Evolutionary conservation across 2,888 invertebrate species (phyloP).

Genomic region (Pachymerium ferrugineum): DNA sequence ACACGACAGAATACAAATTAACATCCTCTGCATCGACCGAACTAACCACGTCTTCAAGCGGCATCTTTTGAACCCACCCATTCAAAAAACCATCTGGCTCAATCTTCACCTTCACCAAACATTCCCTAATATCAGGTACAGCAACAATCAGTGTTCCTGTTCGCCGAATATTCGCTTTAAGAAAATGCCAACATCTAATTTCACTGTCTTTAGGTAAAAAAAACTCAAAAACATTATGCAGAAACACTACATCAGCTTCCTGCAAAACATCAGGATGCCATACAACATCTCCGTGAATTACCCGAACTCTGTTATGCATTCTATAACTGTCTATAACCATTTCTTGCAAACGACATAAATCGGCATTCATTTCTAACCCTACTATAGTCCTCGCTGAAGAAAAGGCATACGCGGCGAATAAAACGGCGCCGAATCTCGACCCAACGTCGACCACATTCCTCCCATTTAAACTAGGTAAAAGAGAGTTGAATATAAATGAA

Average conservation of each 20-base stretch:
- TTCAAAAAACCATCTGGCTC: not conserved
- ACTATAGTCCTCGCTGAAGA: slow-evolving; percentile 57
- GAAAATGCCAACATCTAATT: slow-evolving; percentile 57
- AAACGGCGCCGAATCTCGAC: slow-evolving; percentile 62
- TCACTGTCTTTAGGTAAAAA: slow-evolving; percentile 59
- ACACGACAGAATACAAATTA: not conserved
- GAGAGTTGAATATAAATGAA: slow-evolving; percentile 58
- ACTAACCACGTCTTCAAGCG: not conserved
- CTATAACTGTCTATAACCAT: slow-evolving; percentile 54
- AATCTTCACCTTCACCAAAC: not conserved
- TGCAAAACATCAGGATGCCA: slow-evolving; percentile 54
- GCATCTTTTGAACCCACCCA: not conserved
- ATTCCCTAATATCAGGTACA: slow-evolving; percentile 53
- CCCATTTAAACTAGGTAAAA: slow-evolving; percentile 57
- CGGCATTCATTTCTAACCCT: slow-evolving; percentile 65
- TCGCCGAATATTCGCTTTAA: slow-evolving; percentile 52
- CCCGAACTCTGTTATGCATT: slow-evolving; percentile 44
- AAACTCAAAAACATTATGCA: slow-evolving; percentile 66
- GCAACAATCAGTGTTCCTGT: slow-evolving; percentile 57
- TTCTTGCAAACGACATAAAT: slow-evolving; percentile 59
- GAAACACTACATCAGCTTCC: slow-evolving; percentile 57
- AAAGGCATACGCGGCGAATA: slow-evolving; percentile 61
- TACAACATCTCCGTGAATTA: slow-evolving; percentile 58
- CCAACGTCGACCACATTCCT: slow-evolving; percentile 63
- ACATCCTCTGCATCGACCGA: not conserved